Percentiles rank a stretch among this genome's conserved stretches.
Evolutionary conservation across 2,888 invertebrate species (phyloP).

Genomic region (Leptinotarsa juncta): DNA sequence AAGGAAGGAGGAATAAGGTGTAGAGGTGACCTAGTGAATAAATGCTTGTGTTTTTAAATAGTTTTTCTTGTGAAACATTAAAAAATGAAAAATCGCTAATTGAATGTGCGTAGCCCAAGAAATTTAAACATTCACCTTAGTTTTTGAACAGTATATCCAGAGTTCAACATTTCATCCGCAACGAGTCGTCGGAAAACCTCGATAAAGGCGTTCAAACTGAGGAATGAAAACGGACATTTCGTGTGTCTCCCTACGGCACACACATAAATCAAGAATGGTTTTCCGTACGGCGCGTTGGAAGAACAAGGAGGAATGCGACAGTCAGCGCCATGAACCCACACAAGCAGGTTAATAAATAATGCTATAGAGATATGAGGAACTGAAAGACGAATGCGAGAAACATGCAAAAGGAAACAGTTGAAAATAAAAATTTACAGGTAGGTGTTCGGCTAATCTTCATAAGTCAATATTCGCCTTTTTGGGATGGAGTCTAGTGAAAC

Average conservation of each 20-base stretch:
- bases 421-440: slow-evolving; percentile 2
- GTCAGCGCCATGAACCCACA: slow-evolving; percentile 55
- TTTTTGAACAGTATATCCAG: too few relatives aligned
- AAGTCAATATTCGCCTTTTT: slow-evolving; percentile 1
- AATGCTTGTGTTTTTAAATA: too few relatives aligned
- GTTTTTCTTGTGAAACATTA: too few relatives aligned
- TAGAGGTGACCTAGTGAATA: too few relatives aligned
- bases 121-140: too few relatives aligned
- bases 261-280: slow-evolving; percentile 45
- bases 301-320: slow-evolving; percentile 54
- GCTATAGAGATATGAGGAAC: slow-evolving; percentile 33
- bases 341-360: slow-evolving; percentile 57
- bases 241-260: slow-evolving; percentile 38
- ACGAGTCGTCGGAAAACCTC: background rate
- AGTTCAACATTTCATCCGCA: background rate
- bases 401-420: slow-evolving; percentile 15
- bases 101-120: too few relatives aligned
- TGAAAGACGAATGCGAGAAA: slow-evolving; percentile 21
- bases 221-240: slow-evolving; percentile 34
- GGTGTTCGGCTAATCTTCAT: slow-evolving; percentile 17
- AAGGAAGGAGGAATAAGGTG: too few relatives aligned
- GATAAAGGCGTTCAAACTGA: slow-evolving; percentile 3
- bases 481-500: too few relatives aligned
- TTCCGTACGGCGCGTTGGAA: slow-evolving; percentile 40
- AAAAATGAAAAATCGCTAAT: too few relatives aligned